A percentile compares a stretch with the other conserved stretches of the same genome.
phyloP scores from a whole-genome alignment of 2,113 vertebrate genomes.

The Callorhinus ursinus region DNA sequence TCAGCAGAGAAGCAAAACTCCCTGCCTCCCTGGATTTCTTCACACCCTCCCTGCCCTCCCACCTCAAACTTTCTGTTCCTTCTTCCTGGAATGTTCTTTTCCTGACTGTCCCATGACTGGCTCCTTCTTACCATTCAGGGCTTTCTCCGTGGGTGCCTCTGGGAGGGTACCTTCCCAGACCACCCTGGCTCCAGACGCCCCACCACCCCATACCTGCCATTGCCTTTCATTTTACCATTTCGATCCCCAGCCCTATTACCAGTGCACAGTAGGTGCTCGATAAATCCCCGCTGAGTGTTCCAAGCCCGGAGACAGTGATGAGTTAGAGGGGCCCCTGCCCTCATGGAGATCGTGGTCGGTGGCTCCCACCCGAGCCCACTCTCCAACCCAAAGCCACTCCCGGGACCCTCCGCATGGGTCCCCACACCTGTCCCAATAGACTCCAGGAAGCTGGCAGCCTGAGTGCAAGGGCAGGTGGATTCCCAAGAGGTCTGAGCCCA shows the following conservation, averaged over 20 bases:
- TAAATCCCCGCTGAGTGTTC: background rate
- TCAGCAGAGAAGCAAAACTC: background rate
- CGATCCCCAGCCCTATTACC: background rate
- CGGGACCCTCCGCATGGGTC: background rate
- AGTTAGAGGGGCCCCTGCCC: background rate
- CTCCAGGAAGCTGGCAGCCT: background rate
- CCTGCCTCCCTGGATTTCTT: background rate
- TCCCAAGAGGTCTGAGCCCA: background rate
- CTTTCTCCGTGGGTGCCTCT: background rate
- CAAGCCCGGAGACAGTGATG: background rate
- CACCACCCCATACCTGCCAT: background rate
- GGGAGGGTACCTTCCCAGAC: background rate
- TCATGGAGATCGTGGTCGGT: fast-evolving
- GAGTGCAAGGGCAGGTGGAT: background rate
- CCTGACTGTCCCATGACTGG: background rate
- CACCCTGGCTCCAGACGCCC: background rate
- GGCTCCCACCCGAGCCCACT: background rate
- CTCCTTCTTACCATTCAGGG: background rate
- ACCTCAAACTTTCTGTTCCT: background rate
- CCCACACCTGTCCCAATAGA: background rate
- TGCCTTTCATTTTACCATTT: background rate
- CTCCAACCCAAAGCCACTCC: background rate
- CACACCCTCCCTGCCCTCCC: background rate
- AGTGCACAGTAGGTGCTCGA: background rate
- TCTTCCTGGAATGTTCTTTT: background rate